Percentiles rank a stretch among this genome's conserved stretches.
Evolutionary conservation across 2,888 invertebrate genomes (phyloP).

Genomic region (Rhagium mordax): DNA sequence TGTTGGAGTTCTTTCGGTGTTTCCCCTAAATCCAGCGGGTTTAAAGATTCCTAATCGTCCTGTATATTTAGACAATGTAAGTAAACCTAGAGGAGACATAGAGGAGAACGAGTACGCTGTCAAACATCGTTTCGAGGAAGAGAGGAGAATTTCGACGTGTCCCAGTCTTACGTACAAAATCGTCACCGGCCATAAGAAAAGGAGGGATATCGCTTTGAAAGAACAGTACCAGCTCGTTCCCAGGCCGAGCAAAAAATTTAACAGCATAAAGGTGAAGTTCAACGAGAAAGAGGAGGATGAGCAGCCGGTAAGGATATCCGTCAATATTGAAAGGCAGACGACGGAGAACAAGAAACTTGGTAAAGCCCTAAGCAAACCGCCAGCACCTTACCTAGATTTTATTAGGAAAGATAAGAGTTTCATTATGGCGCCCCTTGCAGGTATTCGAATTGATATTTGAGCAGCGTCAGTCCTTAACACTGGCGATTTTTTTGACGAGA

Average conservation of each 20-base stretch:
- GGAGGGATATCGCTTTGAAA: conserved; percentile 13
- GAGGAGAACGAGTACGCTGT: not conserved
- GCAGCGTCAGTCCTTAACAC: too few relatives aligned
- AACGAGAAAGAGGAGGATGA: not conserved
- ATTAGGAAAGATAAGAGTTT: not conserved
- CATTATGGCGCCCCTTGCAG: not conserved
- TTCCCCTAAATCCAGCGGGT: too few relatives aligned
- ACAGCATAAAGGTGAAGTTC: not conserved
- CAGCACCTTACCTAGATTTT: conserved; percentile 32
- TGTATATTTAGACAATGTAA: too few relatives aligned
- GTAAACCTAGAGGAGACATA: not conserved
- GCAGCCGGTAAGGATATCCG: not conserved
- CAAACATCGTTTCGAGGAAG: not conserved
- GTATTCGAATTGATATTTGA: not conserved
- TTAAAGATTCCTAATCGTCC: too few relatives aligned
- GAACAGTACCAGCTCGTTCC: conserved; percentile 23
- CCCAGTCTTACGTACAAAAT: conserved; percentile 44
- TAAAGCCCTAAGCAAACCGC: not conserved
- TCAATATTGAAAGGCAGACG: not conserved
- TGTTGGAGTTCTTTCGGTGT: not conserved
- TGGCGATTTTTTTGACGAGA: too few relatives aligned
- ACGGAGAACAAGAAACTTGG: not conserved
- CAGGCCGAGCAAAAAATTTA: not conserved
- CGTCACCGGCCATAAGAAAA: conserved; percentile 27
- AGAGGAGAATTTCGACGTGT: not conserved